These are phyloP conservation scores for Dexiosoma caninum DNA, from an alignment of 2,888 invertebrate species.

Conservation along the genomic window DNA sequence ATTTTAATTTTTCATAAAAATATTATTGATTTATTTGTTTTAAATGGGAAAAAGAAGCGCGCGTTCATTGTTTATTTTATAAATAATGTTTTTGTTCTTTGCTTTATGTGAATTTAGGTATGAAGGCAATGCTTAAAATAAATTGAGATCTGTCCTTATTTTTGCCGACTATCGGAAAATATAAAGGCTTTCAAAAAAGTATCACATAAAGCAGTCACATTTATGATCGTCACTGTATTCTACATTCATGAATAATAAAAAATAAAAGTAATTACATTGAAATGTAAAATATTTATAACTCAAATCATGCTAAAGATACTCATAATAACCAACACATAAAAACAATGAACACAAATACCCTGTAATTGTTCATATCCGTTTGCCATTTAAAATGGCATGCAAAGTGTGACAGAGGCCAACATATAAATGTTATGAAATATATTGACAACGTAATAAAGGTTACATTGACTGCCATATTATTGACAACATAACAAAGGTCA, in stretches of 20 bases:
- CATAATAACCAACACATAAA: background rate
- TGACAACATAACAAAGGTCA: too few species aligned
- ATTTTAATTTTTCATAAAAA: constrained; percentile 29
- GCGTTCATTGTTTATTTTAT: too few species aligned
- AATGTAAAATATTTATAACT: background rate
- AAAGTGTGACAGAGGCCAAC: background rate
- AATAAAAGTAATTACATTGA: background rate
- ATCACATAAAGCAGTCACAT: too few species aligned
- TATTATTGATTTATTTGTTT: constrained; percentile 23
- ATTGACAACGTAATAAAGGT: background rate
- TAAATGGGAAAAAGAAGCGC: background rate
- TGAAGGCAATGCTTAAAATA: too few species aligned
- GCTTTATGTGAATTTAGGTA: too few species aligned
- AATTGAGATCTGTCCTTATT: too few species aligned
- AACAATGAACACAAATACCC: background rate
- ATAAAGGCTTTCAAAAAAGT: too few species aligned
- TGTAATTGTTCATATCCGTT: background rate
- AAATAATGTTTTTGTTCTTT: too few species aligned
- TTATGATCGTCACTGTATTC: too few species aligned
- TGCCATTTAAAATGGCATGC: background rate
- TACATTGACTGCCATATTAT: too few species aligned
- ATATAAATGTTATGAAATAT: background rate
- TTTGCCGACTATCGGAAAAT: too few species aligned
- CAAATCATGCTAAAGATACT: background rate
- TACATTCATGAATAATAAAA: too few species aligned